Conservation (phyloP, 1,140 invertebrate species). For the Arctopsyche grandis region DNA sequence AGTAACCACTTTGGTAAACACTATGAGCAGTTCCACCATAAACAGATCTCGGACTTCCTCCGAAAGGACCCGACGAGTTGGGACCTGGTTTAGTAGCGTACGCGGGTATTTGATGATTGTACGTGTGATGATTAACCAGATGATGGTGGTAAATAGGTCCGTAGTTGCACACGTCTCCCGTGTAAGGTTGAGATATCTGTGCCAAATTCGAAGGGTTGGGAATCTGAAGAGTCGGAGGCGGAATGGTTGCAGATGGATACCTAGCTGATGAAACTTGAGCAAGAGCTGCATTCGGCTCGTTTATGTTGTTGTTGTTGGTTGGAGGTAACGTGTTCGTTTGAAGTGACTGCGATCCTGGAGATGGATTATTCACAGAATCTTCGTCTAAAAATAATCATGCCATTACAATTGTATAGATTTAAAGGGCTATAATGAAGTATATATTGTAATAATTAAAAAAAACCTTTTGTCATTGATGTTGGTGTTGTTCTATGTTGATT, state of each 20-base stretch:
- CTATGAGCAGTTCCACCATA: not conserved
- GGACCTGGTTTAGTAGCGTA: constrained; percentile 23
- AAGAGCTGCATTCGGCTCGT: constrained; percentile 23
- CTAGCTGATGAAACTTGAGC: not conserved
- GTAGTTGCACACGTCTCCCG: constrained; percentile 46
- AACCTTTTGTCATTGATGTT: constrained; percentile 48
- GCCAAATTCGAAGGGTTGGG: constrained; percentile 33
- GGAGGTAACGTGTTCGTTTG: constrained; percentile 28
- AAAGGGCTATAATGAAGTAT: not conserved
- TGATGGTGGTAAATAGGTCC: constrained; percentile 49
- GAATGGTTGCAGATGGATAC: constrained; percentile 1
- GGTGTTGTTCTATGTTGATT: constrained; percentile 51
- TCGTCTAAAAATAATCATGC: constrained; percentile 24
- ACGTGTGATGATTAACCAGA: constrained; percentile 31
- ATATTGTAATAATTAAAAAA: not conserved
- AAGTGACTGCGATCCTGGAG: constrained; percentile 29
- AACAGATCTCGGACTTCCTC: constrained; percentile 30
- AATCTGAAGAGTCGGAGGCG: constrained; percentile 34
- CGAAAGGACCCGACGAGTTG: constrained; percentile 11
- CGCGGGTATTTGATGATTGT: constrained; percentile 20
- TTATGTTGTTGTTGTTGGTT: constrained; percentile 43
- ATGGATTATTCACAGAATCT: constrained; percentile 33
- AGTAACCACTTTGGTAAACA: constrained; percentile 29
- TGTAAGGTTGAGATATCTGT: constrained; percentile 48
- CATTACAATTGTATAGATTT: not conserved